Evolutionary conservation across 2,797 vertebrate genomes (phyloP).

Genomic region (Neosalanx taihuensis): DNA sequence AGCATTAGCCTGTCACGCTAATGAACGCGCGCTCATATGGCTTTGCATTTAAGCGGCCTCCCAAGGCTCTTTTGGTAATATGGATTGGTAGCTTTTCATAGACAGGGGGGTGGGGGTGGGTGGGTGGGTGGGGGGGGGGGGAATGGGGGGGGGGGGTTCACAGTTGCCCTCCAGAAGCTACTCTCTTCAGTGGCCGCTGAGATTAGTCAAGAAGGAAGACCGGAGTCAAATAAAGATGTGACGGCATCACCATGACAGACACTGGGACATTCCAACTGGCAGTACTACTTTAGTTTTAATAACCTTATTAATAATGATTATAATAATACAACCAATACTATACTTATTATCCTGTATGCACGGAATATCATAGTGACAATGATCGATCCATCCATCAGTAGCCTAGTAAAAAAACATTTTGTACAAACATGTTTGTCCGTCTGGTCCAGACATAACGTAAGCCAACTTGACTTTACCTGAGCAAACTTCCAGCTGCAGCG

Average conservation of each 20-base stretch:
- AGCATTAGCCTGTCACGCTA: constrained; percentile 52
- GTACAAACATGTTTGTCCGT: too few relatives aligned
- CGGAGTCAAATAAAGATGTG: background rate
- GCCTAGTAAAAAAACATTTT: too few relatives aligned
- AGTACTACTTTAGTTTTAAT: too few relatives aligned
- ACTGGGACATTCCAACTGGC: background rate
- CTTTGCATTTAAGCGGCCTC: constrained; percentile 41
- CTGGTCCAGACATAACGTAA: too few relatives aligned
- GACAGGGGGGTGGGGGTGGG: background rate
- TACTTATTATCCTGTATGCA: too few relatives aligned
- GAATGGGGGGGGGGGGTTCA: too few relatives aligned
- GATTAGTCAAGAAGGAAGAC: background rate
- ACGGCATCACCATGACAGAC: background rate
- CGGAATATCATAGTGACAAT: background rate
- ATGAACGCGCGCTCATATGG: constrained; percentile 54
- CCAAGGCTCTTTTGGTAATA: constrained; percentile 6
- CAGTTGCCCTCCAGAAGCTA: background rate
- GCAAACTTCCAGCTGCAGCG: background rate
- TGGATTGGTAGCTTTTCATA: constrained; percentile 20
- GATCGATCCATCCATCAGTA: background rate
- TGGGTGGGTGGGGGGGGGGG: too few relatives aligned
- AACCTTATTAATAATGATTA: too few relatives aligned
- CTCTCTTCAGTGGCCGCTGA: background rate
- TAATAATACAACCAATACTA: too few relatives aligned
- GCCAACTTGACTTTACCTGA: background rate